Conservation (phyloP, 2,888 invertebrate species). For the Camptogramma bilineatum region DNA sequence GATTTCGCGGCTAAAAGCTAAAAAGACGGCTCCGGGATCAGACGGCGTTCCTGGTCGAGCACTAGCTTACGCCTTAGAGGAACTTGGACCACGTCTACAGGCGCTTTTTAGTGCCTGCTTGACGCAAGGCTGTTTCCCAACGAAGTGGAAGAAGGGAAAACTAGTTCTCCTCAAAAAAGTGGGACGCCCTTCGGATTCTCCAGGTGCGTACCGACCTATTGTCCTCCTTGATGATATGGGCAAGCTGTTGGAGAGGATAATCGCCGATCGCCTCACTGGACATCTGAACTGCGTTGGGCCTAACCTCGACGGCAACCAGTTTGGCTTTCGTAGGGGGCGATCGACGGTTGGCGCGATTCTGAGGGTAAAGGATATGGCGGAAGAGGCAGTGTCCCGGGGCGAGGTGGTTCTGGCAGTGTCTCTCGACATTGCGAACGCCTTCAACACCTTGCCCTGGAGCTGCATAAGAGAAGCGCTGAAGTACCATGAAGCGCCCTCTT, state of each 20-base stretch:
- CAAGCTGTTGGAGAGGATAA: neutral
- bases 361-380: neutral
- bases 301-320: slow-evolving; percentile 1
- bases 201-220: neutral
- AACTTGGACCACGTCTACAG: neutral
- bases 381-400: neutral
- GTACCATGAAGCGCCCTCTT: neutral
- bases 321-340: slow-evolving; percentile 6
- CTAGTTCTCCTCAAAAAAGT: neutral
- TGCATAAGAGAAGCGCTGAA: neutral
- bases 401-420: neutral
- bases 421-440: neutral
- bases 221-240: neutral
- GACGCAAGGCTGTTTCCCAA: neutral
- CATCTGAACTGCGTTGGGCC: no score
- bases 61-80: neutral
- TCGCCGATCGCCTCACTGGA: slow-evolving; percentile 1
- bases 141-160: neutral
- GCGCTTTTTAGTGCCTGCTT: neutral
- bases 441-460: neutral
- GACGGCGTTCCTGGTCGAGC: neutral
- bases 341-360: slow-evolving; percentile 9
- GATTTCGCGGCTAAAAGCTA: no score
- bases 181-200: neutral
- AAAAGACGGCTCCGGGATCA: neutral